Conservation (phyloP, 2,888 invertebrate genomes). For the Rhagophthalmus giganteus region DNA sequence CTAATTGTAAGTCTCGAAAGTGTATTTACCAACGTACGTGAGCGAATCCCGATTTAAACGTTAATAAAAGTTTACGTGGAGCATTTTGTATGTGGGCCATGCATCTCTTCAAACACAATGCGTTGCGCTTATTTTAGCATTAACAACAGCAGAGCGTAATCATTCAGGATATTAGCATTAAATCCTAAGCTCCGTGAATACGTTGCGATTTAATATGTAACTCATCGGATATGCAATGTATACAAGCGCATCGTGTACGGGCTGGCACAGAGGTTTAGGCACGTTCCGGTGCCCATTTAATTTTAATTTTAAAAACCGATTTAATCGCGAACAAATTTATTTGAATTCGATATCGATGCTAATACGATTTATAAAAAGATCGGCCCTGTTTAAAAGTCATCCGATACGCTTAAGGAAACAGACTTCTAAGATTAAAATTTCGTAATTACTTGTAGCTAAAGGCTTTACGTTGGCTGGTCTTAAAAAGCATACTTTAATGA, state of each 20-base stretch:
- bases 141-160: slow-evolving; percentile 25
- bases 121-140: slow-evolving; percentile 22
- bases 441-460: slow-evolving; percentile 49
- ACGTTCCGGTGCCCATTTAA: slow-evolving; percentile 46
- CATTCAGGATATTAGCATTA: slow-evolving; percentile 36
- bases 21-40: too few species aligned
- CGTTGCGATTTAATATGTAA: slow-evolving; percentile 48
- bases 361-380: too few species aligned
- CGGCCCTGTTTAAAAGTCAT: slow-evolving; percentile 22
- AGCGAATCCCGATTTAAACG: not conserved
- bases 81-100: slow-evolving; percentile 1
- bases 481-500: slow-evolving; percentile 49
- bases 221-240: slow-evolving; percentile 46
- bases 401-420: slow-evolving; percentile 28
- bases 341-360: too few species aligned
- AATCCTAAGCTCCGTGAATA: slow-evolving; percentile 42
- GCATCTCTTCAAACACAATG: slow-evolving; percentile 10
- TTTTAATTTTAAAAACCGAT: slow-evolving; percentile 41
- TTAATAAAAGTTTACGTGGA: not conserved
- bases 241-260: slow-evolving; percentile 31
- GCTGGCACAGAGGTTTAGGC: slow-evolving; percentile 42
- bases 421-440: slow-evolving; percentile 44
- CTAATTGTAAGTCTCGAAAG: too few species aligned
- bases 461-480: slow-evolving; percentile 43
- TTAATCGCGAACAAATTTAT: slow-evolving; percentile 38